phyloP scores from a whole-genome alignment of 2,888 invertebrate species.

The Thera britannica region DNA sequence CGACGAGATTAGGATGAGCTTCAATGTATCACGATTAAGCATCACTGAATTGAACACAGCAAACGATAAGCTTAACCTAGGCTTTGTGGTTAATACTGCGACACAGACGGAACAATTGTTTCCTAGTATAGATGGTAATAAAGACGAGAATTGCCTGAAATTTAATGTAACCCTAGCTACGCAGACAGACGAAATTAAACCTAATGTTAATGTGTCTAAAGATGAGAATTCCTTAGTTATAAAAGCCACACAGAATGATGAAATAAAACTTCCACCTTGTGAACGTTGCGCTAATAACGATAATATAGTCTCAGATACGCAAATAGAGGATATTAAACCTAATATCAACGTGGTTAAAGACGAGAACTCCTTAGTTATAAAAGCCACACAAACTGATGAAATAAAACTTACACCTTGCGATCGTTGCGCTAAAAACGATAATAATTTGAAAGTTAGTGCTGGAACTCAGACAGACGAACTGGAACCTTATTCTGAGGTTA shows the following conservation, averaged over 20 bases:
- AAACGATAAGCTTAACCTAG: conserved; percentile 47
- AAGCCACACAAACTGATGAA: conserved; percentile 45
- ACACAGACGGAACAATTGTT: conserved; percentile 53
- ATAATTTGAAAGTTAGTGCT: neutral
- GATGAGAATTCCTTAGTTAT: conserved; percentile 10
- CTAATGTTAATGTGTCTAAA: neutral
- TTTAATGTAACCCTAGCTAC: neutral
- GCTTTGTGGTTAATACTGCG: conserved; percentile 44
- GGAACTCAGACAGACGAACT: conserved; percentile 51
- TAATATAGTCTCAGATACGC: neutral
- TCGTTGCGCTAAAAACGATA: conserved; percentile 6
- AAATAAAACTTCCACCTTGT: conserved; percentile 12
- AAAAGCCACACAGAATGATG: conserved; percentile 45
- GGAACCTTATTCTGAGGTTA: conserved; percentile 8
- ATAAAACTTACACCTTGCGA: conserved; percentile 9
- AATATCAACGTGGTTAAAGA: neutral
- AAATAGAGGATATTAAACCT: neutral
- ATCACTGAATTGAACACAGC: conserved; percentile 47
- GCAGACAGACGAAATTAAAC: neutral
- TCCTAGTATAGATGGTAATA: conserved; percentile 14
- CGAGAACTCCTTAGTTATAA: conserved; percentile 12
- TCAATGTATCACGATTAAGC: conserved; percentile 61
- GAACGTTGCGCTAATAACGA: conserved; percentile 4
- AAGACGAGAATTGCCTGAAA: conserved; percentile 13
- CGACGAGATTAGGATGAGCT: conserved; percentile 75